Evolutionary conservation across 2,113 vertebrate genomes (phyloP).

Genomic region (Ctenomys sociabilis): DNA sequence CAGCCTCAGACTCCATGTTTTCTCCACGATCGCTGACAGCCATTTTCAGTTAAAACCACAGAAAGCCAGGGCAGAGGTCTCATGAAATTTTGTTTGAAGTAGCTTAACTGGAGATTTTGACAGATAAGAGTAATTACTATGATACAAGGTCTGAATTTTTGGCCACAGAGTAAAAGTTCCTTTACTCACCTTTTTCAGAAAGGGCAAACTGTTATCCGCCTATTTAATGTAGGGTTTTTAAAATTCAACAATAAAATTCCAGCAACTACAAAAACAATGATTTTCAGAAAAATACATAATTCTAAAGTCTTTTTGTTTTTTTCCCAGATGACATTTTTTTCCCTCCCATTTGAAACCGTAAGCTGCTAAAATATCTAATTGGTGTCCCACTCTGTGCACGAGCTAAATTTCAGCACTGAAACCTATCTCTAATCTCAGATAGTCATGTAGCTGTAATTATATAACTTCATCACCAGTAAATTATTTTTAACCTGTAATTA

Average conservation of each 20-base stretch:
- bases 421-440: conserved; percentile 35
- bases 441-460: background rate
- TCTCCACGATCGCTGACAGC: conserved; percentile 19
- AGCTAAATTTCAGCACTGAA: conserved; percentile 2
- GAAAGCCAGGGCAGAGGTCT: conserved; percentile 71
- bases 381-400: background rate
- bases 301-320: background rate
- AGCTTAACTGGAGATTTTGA: conserved; percentile 71
- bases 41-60: conserved; percentile 79
- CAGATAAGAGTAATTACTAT: conserved; percentile 57
- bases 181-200: conserved; percentile 31
- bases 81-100: conserved; percentile 84
- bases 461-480: background rate
- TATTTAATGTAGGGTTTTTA: background rate
- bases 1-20: background rate
- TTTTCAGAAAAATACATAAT: background rate
- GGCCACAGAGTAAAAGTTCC: conserved; percentile 16
- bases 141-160: background rate
- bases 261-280: conserved; percentile 28
- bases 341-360: background rate
- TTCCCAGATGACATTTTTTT: background rate
- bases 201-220: background rate
- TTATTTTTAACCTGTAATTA: conserved; percentile 30
- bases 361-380: conserved; percentile 28
- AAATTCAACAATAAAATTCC: conserved; percentile 12